Conservation (phyloP, 2,113 vertebrate species). For the Lichenostomus cassidix region DNA sequence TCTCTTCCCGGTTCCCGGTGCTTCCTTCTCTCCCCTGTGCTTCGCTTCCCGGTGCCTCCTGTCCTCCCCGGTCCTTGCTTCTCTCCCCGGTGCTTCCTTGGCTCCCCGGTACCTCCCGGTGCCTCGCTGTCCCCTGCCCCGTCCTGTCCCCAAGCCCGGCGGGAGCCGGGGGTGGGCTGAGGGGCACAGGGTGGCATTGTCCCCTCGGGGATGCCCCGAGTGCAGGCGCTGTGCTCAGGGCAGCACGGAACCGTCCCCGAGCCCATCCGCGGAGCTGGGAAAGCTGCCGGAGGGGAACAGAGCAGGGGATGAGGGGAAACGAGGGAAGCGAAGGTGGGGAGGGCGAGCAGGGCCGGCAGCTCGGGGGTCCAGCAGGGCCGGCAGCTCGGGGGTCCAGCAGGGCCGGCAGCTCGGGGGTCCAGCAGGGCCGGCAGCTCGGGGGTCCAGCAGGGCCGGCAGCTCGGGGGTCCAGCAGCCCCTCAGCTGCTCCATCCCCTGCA, state of each 20-base stretch:
- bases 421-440: neutral
- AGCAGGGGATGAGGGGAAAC: accelerated
- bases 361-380: neutral
- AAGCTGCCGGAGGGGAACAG: neutral
- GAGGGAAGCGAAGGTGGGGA: neutral
- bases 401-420: neutral
- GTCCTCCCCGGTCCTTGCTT: no score
- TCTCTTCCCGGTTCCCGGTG: no score
- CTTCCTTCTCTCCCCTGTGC: no score
- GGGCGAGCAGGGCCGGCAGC: neutral
- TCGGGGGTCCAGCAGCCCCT: neutral
- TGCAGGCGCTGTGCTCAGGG: accelerated
- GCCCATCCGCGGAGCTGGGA: neutral
- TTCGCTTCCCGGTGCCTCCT: neutral
- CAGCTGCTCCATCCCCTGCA: neutral
- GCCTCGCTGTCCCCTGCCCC: neutral
- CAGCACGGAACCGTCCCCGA: accelerated
- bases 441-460: neutral
- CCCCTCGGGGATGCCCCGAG: accelerated
- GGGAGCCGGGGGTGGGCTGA: accelerated
- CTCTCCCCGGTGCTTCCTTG: neutral
- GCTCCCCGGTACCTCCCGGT: neutral
- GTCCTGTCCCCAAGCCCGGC: neutral
- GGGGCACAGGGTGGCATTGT: neutral
- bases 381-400: neutral